Evolutionary conservation across 1,140 invertebrate genomes (phyloP).

Genomic region (Chelonus insularis): DNA sequence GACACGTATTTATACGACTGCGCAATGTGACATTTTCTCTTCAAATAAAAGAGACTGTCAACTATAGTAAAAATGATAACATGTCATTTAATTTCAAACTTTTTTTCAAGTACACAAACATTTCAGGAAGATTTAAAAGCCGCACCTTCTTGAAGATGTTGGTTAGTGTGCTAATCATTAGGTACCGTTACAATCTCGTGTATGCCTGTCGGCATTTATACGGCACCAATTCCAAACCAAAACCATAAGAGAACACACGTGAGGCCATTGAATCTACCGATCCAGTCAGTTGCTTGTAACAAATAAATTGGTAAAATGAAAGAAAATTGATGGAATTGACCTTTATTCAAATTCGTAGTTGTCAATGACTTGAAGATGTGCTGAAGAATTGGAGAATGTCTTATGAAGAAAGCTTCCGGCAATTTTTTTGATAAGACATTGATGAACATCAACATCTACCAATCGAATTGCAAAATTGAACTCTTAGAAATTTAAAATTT

Average conservation of each 20-base stretch:
- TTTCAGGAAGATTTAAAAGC: background rate
- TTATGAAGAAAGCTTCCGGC: too few relatives aligned
- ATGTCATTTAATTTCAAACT: background rate
- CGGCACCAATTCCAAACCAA: background rate
- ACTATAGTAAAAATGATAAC: background rate
- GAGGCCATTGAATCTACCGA: background rate
- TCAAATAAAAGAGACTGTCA: background rate
- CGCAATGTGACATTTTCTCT: slow-evolving; percentile 31
- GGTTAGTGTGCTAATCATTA: slow-evolving; percentile 38
- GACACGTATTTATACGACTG: slow-evolving; percentile 48
- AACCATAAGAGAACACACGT: background rate
- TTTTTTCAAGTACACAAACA: slow-evolving; percentile 2
- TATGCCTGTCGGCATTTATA: background rate
- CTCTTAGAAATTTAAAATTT: too few relatives aligned
- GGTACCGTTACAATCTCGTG: slow-evolving; percentile 12
- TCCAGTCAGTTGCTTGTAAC: too few relatives aligned
- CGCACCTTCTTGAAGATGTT: slow-evolving; percentile 23
- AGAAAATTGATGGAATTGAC: too few relatives aligned
- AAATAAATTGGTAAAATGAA: too few relatives aligned
- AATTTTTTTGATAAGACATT: too few relatives aligned
- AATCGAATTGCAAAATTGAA: too few relatives aligned
- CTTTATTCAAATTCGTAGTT: too few relatives aligned
- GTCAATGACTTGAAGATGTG: too few relatives aligned
- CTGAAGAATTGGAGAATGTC: too few relatives aligned
- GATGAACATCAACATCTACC: too few relatives aligned